Percentiles rank a stretch among this genome's conserved stretches.
These are phyloP conservation scores for Pangasius macronema DNA, from an alignment of 2,797 vertebrate genomes.

Conservation along the genomic window DNA sequence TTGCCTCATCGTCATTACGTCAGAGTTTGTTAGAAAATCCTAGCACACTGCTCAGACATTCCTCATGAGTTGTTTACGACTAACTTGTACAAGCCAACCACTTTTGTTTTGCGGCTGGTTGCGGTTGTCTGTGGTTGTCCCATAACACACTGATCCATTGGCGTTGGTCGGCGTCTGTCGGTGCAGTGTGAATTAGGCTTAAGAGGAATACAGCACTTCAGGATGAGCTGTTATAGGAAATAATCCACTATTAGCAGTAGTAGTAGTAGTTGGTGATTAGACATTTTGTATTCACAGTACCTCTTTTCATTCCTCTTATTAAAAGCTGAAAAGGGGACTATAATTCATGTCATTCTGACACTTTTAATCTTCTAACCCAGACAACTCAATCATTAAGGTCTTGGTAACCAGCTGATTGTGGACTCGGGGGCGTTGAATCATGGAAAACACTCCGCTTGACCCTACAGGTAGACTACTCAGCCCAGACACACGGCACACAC, in stretches of 20 bases:
- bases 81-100: too few species aligned
- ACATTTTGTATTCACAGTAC: neutral
- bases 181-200: neutral
- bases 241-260: neutral
- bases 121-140: too few species aligned
- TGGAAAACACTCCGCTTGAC: conserved; percentile 11
- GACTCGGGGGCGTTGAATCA: neutral
- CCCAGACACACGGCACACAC: neutral
- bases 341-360: neutral
- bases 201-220: neutral
- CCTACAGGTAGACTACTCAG: neutral
- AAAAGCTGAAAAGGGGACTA: neutral
- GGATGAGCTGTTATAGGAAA: neutral
- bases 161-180: too few species aligned
- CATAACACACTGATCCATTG: too few species aligned
- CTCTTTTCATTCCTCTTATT: neutral
- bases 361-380: neutral
- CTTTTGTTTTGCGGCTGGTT: too few species aligned
- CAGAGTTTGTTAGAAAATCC: too few species aligned
- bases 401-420: neutral
- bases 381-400: neutral
- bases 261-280: neutral
- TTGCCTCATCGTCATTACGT: too few species aligned
- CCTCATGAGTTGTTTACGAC: too few species aligned
- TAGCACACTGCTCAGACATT: too few species aligned